Evolutionary conservation across 2,113 vertebrate species (phyloP).

Genomic region (Phyllopteryx taeniolatus): DNA sequence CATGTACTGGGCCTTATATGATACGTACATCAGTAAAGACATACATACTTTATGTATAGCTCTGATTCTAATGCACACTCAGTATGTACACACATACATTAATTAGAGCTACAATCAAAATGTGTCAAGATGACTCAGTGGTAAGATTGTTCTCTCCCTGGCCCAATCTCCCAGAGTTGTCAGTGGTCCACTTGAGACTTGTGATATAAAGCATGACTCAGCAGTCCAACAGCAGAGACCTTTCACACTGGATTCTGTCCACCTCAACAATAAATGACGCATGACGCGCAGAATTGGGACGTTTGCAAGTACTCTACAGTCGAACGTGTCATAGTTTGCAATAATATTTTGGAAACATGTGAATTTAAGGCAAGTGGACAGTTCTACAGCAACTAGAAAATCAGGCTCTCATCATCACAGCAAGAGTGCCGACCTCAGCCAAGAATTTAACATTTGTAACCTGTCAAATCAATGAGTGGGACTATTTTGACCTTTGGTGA

Average conservation of each 20-base stretch:
- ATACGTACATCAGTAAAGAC: background rate
- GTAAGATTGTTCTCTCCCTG: background rate
- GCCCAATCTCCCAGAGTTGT: conserved; percentile 4
- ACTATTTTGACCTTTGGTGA: background rate
- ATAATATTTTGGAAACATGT: background rate
- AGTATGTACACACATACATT: background rate
- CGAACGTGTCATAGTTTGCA: background rate
- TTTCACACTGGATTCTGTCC: conserved; percentile 3
- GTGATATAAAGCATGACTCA: conserved; percentile 4
- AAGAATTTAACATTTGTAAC: background rate
- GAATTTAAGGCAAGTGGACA: background rate
- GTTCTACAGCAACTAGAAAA: background rate
- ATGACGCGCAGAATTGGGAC: background rate
- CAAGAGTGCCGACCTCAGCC: background rate
- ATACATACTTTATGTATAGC: background rate
- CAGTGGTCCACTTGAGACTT: background rate
- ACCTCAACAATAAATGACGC: conserved; percentile 1
- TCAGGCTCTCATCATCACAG: background rate
- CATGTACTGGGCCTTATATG: background rate
- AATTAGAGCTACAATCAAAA: background rate
- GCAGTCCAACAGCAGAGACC: background rate
- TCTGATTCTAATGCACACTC: background rate
- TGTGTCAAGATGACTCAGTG: background rate
- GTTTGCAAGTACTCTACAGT: background rate
- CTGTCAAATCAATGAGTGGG: background rate